Base-by-base conservation (phyloP, 2,888 invertebrate species). In the Synanthedon andrenaeformis region DNA sequence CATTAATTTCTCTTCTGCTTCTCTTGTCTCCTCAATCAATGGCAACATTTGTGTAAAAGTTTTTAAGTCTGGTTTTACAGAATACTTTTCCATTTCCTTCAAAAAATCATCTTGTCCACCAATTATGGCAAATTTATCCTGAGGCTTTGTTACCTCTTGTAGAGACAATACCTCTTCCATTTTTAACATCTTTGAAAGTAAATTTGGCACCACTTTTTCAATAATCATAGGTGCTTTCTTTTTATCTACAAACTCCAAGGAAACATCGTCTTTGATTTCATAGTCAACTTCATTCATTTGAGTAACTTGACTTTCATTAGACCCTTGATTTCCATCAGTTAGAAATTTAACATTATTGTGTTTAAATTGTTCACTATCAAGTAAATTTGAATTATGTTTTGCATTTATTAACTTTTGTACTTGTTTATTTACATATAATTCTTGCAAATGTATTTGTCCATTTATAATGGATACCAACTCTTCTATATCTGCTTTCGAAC, bases 61-160 rank as follows among this genome's bases (percentile, higher is more conserved):
- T 81, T 93, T 94, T 12, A 94, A 89, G 76, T 95, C 90, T 2
- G 97, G 96, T 13, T 82, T 82, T 0, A 94, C 90, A 8, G 88
- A 79, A 64, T 92, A 88, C 0, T 73, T 70, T 56, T 89, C 75
- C 96, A 98, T 96, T 70, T 91, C 90, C 52, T 90, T 79, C 1
- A 98, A 70, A 65, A 96, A 91, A n/a, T 93, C 93, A 0, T 89
- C 89, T 45, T 91, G 80, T 0, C 97, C 97, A 14, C 98, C 98
- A 42, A 96, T 78, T 28, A 97, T 80, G 28, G 94, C 80, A 67
- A 96, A 89, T 61, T 93, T 89, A 63, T 94, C 93, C 66, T 91
- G 89, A 1, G 91, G 76, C 52, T 85, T 86, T 35, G 74, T 80
- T 1, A 93, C 82, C 72, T 91, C 89, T 60, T 89, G 78, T 19